These are phyloP conservation scores for Hydriomena furcata DNA, from an alignment of 2,888 invertebrate species.

Conservation along the genomic window DNA sequence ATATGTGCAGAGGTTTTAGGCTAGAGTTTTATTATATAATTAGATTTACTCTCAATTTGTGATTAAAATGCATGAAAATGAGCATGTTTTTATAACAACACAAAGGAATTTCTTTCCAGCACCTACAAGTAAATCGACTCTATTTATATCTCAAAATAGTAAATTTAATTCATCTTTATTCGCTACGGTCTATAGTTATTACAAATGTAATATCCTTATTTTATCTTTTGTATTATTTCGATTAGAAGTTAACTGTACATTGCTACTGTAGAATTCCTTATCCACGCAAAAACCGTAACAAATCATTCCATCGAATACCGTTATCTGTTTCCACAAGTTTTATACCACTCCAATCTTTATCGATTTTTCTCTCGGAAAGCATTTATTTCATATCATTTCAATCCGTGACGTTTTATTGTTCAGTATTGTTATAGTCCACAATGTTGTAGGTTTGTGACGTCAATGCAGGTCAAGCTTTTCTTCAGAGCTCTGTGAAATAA, in stretches of 20 bases:
- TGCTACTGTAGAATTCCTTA: conserved; percentile 11
- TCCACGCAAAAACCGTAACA: conserved; percentile 18
- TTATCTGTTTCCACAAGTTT: conserved; percentile 1
- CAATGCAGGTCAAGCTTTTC: conserved; percentile 34
- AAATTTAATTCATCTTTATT: too few species aligned
- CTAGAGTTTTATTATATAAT: too few species aligned
- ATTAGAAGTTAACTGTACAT: conserved; percentile 8
- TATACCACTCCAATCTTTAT: background rate
- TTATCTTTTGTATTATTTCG: conserved; percentile 4
- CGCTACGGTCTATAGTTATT: too few species aligned
- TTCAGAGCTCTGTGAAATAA: conserved; percentile 17
- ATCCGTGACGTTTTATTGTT: conserved; percentile 1
- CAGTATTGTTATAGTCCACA: background rate
- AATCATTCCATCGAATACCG: conserved; percentile 15
- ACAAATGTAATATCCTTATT: too few species aligned
- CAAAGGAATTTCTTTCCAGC: too few species aligned
- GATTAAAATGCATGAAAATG: too few species aligned
- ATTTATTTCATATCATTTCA: conserved; percentile 3
- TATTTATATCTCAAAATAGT: too few species aligned
- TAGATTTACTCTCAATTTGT: too few species aligned
- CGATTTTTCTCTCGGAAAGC: too few species aligned
- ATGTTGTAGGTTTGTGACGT: conserved; percentile 14
- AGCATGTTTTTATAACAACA: too few species aligned
- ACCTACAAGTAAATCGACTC: too few species aligned
- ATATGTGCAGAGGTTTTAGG: too few species aligned